Evolutionary conservation across 2,888 invertebrate species (phyloP).

Genomic region (Ormyrus pomaceus): DNA sequence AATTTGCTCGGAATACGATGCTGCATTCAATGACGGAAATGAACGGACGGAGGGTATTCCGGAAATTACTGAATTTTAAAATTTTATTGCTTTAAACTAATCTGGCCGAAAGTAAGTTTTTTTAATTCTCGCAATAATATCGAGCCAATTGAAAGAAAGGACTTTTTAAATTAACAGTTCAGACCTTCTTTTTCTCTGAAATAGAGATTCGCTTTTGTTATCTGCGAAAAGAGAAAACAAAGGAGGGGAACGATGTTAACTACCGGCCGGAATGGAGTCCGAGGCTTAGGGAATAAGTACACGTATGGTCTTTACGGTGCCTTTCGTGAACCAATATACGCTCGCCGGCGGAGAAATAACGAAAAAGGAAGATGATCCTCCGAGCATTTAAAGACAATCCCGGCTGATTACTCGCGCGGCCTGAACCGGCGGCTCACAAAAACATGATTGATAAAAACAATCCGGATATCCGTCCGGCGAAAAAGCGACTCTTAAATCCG

Average conservation of each 20-base stretch:
- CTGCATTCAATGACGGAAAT: constrained; percentile 5
- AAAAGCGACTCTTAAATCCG: constrained; percentile 35
- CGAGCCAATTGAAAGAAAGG: too few relatives aligned
- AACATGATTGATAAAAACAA: constrained; percentile 64
- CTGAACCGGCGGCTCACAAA: constrained; percentile 15
- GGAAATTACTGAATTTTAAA: too few relatives aligned
- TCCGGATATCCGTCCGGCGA: constrained; percentile 32
- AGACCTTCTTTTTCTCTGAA: too few relatives aligned
- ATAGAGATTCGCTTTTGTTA: neutral
- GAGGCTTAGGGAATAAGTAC: constrained; percentile 45
- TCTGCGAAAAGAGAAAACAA: neutral
- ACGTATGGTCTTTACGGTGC: constrained; percentile 44
- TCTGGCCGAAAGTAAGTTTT: too few relatives aligned
- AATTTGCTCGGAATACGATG: constrained; percentile 60
- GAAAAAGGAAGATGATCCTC: constrained; percentile 22
- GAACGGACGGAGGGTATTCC: too few relatives aligned
- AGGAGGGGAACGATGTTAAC: constrained; percentile 29
- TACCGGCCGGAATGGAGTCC: constrained; percentile 23
- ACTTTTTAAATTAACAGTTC: too few relatives aligned
- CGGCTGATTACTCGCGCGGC: constrained; percentile 58
- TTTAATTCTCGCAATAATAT: too few relatives aligned
- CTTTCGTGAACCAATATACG: constrained; percentile 45
- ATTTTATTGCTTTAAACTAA: too few relatives aligned
- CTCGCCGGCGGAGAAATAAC: constrained; percentile 9
- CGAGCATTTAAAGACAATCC: constrained; percentile 61